Conservation (phyloP, 2,888 invertebrate species). For the Thysanoteuthis rhombus region DNA sequence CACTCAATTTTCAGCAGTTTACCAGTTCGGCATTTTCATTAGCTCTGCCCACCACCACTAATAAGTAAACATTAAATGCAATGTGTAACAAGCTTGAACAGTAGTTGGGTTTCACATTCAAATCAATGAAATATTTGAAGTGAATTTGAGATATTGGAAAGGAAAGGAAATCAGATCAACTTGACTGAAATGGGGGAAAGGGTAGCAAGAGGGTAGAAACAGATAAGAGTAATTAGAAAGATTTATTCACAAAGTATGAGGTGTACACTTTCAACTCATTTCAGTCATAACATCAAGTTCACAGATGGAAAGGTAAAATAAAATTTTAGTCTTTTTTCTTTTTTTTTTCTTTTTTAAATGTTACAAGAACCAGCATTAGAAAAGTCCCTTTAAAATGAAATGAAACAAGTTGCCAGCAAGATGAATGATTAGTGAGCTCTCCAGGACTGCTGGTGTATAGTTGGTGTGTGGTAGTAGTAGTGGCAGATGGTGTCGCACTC, state of each 20-base stretch:
- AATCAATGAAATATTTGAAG: background rate
- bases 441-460: background rate
- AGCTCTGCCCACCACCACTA: too few relatives aligned
- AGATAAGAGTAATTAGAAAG: conserved; percentile 28
- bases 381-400: conserved; percentile 29
- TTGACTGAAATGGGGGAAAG: background rate
- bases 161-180: background rate
- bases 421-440: conserved; percentile 28
- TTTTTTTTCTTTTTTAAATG: background rate
- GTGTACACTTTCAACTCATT: conserved; percentile 28
- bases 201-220: conserved; percentile 15
- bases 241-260: conserved; percentile 28
- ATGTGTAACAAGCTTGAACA: background rate
- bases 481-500: background rate
- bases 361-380: conserved; percentile 12
- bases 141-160: background rate
- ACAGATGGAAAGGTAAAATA: background rate
- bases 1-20: too few relatives aligned
- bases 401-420: conserved; percentile 12
- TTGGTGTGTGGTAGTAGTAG: background rate
- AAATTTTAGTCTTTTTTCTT: background rate
- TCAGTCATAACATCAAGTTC: conserved; percentile 27
- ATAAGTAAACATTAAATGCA: background rate
- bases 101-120: background rate
- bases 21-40: too few relatives aligned